Conservation (phyloP, 2,888 invertebrate species). For the Zygogramma bicolorata region DNA sequence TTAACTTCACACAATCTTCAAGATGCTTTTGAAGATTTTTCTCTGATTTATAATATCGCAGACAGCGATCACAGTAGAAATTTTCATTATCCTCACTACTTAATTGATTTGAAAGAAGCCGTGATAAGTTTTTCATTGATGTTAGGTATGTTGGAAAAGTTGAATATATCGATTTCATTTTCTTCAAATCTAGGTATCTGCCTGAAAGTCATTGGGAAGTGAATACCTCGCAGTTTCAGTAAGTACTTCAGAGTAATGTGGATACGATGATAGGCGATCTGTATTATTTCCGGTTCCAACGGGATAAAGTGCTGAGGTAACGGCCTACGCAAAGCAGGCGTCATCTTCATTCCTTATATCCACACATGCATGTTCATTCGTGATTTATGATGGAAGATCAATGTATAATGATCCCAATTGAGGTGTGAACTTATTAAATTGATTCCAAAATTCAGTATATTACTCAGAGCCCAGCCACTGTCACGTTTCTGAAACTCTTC, state of each 20-base stretch:
- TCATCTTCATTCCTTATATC: slow-evolving; percentile 52
- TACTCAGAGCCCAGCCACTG: slow-evolving; percentile 47
- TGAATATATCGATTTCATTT: neutral
- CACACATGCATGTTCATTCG: slow-evolving; percentile 44
- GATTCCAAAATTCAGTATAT: slow-evolving; percentile 42
- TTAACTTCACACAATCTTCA: slow-evolving; percentile 7
- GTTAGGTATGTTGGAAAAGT: neutral
- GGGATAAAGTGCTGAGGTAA: slow-evolving; percentile 47
- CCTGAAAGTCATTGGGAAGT: neutral
- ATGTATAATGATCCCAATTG: slow-evolving; percentile 45
- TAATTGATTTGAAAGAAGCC: neutral
- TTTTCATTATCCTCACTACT: neutral
- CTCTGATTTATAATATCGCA: slow-evolving; percentile 1
- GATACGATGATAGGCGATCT: neutral
- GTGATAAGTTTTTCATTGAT: neutral
- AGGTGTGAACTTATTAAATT: slow-evolving; percentile 47
- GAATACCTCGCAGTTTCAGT: neutral
- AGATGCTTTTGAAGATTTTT: neutral
- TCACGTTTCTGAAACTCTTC: slow-evolving; percentile 50
- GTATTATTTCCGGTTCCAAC: neutral
- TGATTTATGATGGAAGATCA: slow-evolving; percentile 41
- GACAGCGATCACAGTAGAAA: slow-evolving; percentile 13
- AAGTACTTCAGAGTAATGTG: neutral
- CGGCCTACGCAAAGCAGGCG: slow-evolving; percentile 50
- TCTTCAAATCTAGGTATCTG: neutral